These are phyloP conservation scores for Fratercula arctica DNA, from an alignment of 2,797 vertebrate genomes.

Conservation along the genomic window DNA sequence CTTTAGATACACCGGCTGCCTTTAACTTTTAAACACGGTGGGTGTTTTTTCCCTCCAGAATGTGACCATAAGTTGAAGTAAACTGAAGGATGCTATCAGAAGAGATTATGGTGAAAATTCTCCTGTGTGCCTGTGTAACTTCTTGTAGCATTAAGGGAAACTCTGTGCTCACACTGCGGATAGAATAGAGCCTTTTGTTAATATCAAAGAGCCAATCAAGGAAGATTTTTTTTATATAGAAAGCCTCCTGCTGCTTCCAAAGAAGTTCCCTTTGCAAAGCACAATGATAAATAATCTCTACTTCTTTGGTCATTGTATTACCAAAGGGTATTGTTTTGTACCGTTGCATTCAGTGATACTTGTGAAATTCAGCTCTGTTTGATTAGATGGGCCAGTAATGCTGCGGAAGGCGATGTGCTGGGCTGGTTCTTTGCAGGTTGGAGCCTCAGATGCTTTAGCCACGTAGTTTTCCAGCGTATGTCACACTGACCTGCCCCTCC, in stretches of 20 bases:
- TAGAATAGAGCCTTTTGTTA: conserved; percentile 37
- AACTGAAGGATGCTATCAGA: neutral
- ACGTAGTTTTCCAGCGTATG: neutral
- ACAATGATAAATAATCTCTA: conserved; percentile 72
- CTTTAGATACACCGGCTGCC: neutral
- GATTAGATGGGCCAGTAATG: neutral
- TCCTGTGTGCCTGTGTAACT: fast-evolving
- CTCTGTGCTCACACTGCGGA: neutral
- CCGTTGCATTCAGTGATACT: conserved; percentile 46
- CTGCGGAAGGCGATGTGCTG: conserved; percentile 13
- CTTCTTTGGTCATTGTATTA: conserved; percentile 64
- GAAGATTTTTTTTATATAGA: conserved; percentile 24
- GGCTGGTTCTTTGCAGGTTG: neutral
- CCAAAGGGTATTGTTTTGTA: conserved; percentile 60
- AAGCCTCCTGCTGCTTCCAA: conserved; percentile 56
- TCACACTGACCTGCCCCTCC: neutral
- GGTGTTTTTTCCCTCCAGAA: neutral
- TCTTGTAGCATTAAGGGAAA: neutral
- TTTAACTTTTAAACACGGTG: neutral
- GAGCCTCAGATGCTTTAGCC: conserved; percentile 1
- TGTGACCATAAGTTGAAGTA: neutral
- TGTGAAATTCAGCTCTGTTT: conserved; percentile 30
- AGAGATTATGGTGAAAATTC: neutral
- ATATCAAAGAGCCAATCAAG: conserved; percentile 36
- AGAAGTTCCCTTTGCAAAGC: conserved; percentile 57